phyloP scores from a whole-genome alignment of 2,888 invertebrate genomes.

The Temnothorax rugatulus region DNA sequence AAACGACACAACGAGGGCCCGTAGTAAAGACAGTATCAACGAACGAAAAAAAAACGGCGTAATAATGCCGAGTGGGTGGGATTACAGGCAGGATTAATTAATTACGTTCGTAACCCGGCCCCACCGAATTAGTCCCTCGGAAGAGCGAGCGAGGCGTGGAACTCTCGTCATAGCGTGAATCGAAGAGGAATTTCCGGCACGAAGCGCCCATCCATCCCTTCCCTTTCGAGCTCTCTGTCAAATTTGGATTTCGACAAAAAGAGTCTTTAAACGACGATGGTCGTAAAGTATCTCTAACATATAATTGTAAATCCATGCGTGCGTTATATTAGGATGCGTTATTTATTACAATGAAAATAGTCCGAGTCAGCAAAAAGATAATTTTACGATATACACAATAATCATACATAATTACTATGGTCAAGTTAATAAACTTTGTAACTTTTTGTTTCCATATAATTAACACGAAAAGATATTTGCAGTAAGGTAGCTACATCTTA shows the following conservation, averaged over 20 bases:
- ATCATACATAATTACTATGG: neutral
- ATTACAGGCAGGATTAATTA: conserved; percentile 52
- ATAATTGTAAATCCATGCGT: neutral
- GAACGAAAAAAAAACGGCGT: conserved; percentile 48
- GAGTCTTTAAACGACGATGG: neutral
- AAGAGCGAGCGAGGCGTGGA: neutral
- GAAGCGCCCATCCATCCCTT: neutral
- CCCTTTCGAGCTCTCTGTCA: neutral
- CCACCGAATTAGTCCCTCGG: conserved; percentile 28
- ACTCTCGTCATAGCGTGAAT: conserved; percentile 12
- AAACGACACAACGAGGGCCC: conserved; percentile 36
- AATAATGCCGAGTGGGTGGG: conserved; percentile 51
- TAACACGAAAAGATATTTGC: neutral
- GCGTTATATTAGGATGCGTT: neutral
- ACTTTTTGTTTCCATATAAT: neutral
- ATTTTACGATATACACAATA: neutral
- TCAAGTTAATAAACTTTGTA: neutral
- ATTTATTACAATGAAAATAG: neutral
- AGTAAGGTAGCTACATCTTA: neutral
- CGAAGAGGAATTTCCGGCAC: conserved; percentile 25
- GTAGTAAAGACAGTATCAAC: conserved; percentile 36
- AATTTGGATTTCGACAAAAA: neutral
- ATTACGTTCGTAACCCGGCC: conserved; percentile 41
- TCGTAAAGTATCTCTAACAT: neutral
- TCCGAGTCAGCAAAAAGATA: neutral